These are phyloP conservation scores for Scytalopus superciliaris DNA, from an alignment of 2,113 vertebrate species.

Conservation along the genomic window DNA sequence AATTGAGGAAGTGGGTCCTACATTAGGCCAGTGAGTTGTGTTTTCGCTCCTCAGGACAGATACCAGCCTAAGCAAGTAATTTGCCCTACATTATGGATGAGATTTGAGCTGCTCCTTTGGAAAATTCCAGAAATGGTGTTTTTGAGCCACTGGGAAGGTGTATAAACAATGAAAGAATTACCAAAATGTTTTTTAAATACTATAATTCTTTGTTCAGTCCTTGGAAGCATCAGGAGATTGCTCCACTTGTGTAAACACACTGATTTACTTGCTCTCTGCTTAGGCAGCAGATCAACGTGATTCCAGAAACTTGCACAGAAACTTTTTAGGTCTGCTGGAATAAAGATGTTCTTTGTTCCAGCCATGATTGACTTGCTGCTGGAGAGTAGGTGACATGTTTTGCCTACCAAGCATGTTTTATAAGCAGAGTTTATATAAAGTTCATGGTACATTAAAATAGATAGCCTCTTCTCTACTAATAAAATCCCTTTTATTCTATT, in stretches of 20 bases:
- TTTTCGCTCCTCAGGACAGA: not conserved
- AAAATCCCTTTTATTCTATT: slow-evolving; percentile 43
- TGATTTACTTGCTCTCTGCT: slow-evolving; percentile 17
- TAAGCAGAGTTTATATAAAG: slow-evolving; percentile 45
- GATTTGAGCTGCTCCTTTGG: not conserved
- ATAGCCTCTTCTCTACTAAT: slow-evolving; percentile 34
- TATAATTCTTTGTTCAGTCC: slow-evolving; percentile 27
- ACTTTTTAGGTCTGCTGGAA: slow-evolving; percentile 27
- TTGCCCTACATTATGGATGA: not conserved
- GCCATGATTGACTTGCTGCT: slow-evolving; percentile 32
- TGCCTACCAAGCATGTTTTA: slow-evolving; percentile 61
- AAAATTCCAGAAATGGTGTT: not conserved
- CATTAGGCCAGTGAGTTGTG: not conserved
- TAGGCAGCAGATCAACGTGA: not conserved
- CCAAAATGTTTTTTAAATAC: not conserved
- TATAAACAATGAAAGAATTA: not conserved
- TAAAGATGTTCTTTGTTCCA: slow-evolving; percentile 49
- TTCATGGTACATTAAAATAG: slow-evolving; percentile 52
- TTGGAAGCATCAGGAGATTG: slow-evolving; percentile 17
- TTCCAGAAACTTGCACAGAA: slow-evolving; percentile 27
- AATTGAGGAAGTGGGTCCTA: not conserved
- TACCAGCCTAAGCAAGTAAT: not conserved
- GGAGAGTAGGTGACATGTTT: slow-evolving; percentile 52
- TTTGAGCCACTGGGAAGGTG: not conserved
- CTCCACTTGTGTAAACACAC: slow-evolving; percentile 47